Evolutionary conservation across 2,797 vertebrate species (phyloP).

Genomic region (Iguana delicatissima): DNA sequence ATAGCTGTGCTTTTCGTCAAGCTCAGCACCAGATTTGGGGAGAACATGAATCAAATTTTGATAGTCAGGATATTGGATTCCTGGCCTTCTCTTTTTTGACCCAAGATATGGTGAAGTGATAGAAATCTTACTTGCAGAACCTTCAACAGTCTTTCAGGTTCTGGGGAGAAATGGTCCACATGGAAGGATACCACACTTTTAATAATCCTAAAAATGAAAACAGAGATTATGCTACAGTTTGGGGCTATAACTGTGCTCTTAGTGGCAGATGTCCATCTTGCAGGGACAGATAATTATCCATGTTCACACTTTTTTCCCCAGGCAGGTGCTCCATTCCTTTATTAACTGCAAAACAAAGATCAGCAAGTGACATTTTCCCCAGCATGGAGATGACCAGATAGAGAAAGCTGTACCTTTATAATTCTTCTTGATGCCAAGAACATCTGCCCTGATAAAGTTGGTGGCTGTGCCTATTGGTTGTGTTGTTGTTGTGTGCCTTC

Average conservation of each 20-base stretch:
- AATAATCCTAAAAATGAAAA: background rate
- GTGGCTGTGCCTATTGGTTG: background rate
- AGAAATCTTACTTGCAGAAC: background rate
- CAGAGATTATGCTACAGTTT: background rate
- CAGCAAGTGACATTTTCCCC: background rate
- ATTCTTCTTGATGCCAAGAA: background rate
- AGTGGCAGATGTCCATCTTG: background rate
- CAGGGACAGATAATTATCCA: background rate
- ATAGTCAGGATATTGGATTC: background rate
- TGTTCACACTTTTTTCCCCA: background rate
- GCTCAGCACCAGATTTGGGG: background rate
- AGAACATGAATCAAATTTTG: background rate
- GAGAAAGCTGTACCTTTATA: background rate
- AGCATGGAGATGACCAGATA: background rate
- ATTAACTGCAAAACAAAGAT: background rate
- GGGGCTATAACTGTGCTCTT: background rate
- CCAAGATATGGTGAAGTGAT: background rate
- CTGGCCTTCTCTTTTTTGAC: background rate
- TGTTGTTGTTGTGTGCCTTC: no score
- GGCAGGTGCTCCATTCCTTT: background rate
- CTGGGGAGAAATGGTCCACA: background rate
- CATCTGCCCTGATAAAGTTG: background rate
- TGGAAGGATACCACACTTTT: no score
- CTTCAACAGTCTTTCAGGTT: background rate
- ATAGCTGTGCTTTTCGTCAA: background rate